Conservation (phyloP, 2,797 vertebrate genomes). For the Enteromius thamalakanensis region DNA sequence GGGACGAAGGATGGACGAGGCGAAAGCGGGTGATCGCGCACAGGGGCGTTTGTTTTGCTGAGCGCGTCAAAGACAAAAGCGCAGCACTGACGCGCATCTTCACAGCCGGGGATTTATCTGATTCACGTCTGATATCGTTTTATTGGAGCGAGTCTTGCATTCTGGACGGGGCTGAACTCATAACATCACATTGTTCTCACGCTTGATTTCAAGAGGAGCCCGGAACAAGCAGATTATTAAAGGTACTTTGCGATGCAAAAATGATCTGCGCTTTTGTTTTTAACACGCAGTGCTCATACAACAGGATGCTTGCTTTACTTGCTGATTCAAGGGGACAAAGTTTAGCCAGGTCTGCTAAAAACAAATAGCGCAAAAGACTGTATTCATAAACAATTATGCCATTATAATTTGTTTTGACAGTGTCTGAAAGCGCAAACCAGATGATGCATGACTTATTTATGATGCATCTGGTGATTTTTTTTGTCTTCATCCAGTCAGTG, state of each 20-base stretch:
- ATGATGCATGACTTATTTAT: neutral
- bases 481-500: neutral
- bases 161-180: neutral
- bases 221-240: neutral
- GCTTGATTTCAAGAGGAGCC: neutral
- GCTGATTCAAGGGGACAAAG: neutral
- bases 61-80: neutral
- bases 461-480: neutral
- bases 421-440: neutral
- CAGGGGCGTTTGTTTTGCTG: slow-evolving; percentile 5
- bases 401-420: neutral
- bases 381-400: neutral
- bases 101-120: neutral
- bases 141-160: neutral
- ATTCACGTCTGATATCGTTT: neutral
- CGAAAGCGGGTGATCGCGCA: neutral
- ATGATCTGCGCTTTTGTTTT: neutral
- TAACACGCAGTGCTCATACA: neutral
- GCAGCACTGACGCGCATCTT: neutral
- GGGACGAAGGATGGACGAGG: slow-evolving; percentile 20
- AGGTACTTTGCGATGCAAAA: neutral
- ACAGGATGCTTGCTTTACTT: neutral
- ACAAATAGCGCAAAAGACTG: neutral
- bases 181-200: neutral
- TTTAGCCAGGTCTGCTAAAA: slow-evolving; percentile 49